phyloP scores from a whole-genome alignment of 2,888 invertebrate genomes.

The Tetrapedia diversipes region DNA sequence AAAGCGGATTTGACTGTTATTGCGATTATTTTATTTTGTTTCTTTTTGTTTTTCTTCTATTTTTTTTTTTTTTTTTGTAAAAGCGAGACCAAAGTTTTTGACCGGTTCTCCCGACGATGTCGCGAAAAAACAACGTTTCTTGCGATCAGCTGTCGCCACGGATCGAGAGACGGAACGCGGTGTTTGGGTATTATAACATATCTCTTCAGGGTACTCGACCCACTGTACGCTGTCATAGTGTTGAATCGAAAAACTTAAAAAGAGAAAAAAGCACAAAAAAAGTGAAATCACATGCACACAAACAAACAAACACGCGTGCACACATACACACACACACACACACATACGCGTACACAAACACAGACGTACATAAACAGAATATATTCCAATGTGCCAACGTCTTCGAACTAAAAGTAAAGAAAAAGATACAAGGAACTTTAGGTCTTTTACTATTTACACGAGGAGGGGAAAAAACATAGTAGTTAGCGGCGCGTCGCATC shows the following conservation, averaged over 20 bases:
- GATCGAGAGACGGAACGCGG: conserved; percentile 35
- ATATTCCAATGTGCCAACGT: conserved; percentile 81
- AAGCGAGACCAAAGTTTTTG: conserved; percentile 73
- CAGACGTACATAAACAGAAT: conserved; percentile 70
- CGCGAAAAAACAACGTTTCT: conserved; percentile 7
- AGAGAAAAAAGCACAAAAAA: conserved; percentile 42
- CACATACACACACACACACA: conserved; percentile 53
- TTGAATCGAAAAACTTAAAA: conserved; percentile 56
- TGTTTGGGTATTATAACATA: conserved; percentile 73
- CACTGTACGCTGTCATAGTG: conserved; percentile 66
- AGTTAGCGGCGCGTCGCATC: conserved; percentile 69
- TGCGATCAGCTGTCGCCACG: conserved; percentile 59
- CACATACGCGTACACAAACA: conserved; percentile 41
- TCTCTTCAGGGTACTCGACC: conserved; percentile 79
- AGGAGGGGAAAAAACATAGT: conserved; percentile 57
- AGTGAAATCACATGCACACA: too few species aligned
- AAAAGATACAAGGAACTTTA: conserved; percentile 63
- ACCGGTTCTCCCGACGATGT: conserved; percentile 34
- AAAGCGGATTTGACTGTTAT: conserved; percentile 78
- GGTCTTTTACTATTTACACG: conserved; percentile 75
- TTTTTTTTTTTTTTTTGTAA: too few species aligned
- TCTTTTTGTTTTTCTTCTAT: conserved; percentile 12
- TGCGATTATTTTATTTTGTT: conserved; percentile 62
- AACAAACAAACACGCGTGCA: conserved; percentile 41
- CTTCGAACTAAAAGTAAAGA: conserved; percentile 67